A percentile compares a stretch with the other conserved stretches of the same genome.
Evolutionary conservation across 2,113 vertebrate species (phyloP).

Genomic region (Epinephelus fuscoguttatus): DNA sequence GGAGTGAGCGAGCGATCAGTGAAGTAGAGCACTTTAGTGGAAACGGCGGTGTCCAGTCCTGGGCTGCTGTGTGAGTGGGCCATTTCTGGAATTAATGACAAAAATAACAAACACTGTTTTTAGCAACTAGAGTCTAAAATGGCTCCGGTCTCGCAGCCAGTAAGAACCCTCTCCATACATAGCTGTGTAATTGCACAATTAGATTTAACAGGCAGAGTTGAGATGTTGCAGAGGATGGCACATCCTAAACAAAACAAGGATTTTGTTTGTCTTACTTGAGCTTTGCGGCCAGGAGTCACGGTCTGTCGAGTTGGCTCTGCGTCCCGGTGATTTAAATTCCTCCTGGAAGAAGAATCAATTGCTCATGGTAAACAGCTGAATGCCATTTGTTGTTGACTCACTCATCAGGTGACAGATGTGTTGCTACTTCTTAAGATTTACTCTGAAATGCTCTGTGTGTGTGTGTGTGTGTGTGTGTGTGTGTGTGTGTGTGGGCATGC

Average conservation of each 20-base stretch:
- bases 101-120: conserved; percentile 45
- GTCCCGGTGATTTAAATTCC: conserved; percentile 87
- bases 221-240: conserved; percentile 56
- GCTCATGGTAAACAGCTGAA: conserved; percentile 33
- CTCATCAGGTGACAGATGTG: conserved; percentile 15
- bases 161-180: conserved; percentile 3
- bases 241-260: conserved; percentile 47
- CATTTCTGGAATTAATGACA: conserved; percentile 86
- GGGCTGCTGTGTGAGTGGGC: conserved; percentile 95
- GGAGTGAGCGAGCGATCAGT: conserved; percentile 97
- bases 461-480: conserved; percentile 20
- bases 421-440: conserved; percentile 25
- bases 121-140: conserved; percentile 46
- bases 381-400: conserved; percentile 32
- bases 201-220: conserved; percentile 48
- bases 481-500: not conserved
- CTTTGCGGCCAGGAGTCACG: conserved; percentile 94
- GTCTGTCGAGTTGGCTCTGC: conserved; percentile 87
- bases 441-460: not conserved
- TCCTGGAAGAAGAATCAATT: conserved; percentile 79
- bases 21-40: conserved; percentile 98
- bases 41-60: conserved; percentile 86
- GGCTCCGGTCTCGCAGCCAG: not conserved
- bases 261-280: conserved; percentile 88
- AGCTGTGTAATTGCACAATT: conserved; percentile 33